A percentile compares a stretch with the other conserved stretches of the same genome.
These are phyloP conservation scores for Mugil cephalus DNA, from an alignment of 2,113 vertebrate genomes.

Conservation along the genomic window DNA sequence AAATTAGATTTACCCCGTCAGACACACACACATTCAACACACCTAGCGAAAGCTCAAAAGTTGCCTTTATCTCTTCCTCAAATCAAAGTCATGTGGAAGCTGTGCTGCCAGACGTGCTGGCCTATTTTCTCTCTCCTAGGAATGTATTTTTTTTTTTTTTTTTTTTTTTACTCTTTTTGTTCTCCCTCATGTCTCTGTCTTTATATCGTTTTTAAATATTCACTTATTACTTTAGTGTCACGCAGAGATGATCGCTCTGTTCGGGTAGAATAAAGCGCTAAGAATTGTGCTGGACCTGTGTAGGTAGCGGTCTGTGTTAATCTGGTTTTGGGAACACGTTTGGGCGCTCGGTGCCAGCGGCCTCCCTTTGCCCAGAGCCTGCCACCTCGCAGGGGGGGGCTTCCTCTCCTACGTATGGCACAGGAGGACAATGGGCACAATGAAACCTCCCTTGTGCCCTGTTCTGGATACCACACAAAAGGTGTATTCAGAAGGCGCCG, in stretches of 20 bases:
- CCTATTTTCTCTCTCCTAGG: conserved; percentile 74
- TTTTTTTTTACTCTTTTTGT: conserved; percentile 6
- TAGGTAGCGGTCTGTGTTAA: conserved; percentile 68
- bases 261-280: conserved; percentile 55
- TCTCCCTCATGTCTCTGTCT: conserved; percentile 26
- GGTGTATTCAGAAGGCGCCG: conserved; percentile 8
- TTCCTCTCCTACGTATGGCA: conserved; percentile 59
- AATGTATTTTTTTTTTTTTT: conserved; percentile 63
- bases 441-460: conserved; percentile 42
- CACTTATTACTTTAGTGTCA: conserved; percentile 41
- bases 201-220: conserved; percentile 33
- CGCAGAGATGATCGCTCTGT: conserved; percentile 56
- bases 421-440: conserved; percentile 54
- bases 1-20: conserved; percentile 37
- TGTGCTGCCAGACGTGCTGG: conserved; percentile 63
- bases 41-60: conserved; percentile 62
- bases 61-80: conserved; percentile 72
- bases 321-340: conserved; percentile 78
- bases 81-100: conserved; percentile 79
- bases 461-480: conserved; percentile 42
- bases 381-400: conserved; percentile 74
- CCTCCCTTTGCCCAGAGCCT: conserved; percentile 74
- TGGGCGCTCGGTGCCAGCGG: conserved; percentile 62
- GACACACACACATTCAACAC: conserved; percentile 29
- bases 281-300: conserved; percentile 61